A percentile compares a stretch with the other conserved stretches of the same genome.
Evolutionary conservation across 2,888 invertebrate genomes (phyloP).

Genomic region (Apodemia mormo): DNA sequence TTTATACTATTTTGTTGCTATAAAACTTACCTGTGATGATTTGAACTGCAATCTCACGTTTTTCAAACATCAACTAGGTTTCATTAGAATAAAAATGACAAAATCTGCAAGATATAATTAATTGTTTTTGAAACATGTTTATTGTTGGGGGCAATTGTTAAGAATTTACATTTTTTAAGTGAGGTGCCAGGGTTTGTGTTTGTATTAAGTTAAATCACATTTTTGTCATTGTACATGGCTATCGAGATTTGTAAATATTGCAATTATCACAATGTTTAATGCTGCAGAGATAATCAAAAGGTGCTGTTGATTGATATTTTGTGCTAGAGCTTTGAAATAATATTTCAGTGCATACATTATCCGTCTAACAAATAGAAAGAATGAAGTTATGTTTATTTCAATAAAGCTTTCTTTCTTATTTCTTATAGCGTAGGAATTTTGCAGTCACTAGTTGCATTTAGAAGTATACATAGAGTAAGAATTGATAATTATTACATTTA

Average conservation of each 20-base stretch:
- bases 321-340: constrained; percentile 5
- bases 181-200: neutral
- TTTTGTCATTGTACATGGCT: constrained; percentile 25
- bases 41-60: no score
- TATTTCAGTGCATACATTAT: neutral
- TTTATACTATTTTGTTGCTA: no score
- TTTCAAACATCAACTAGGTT: no score
- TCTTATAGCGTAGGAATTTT: neutral
- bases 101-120: no score
- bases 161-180: no score
- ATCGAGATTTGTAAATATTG: constrained; percentile 26
- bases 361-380: neutral
- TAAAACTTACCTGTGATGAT: no score
- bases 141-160: no score
- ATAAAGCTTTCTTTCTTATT: neutral
- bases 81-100: no score
- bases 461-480: neutral
- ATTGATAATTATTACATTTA: neutral
- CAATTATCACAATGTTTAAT: neutral
- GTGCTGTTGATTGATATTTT: constrained; percentile 17
- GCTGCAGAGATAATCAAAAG: constrained; percentile 6
- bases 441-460: neutral
- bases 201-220: constrained; percentile 29
- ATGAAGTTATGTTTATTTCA: neutral
- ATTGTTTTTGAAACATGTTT: no score